Conservation (phyloP, 2,888 invertebrate species). For the Halictus quadricinctus region DNA sequence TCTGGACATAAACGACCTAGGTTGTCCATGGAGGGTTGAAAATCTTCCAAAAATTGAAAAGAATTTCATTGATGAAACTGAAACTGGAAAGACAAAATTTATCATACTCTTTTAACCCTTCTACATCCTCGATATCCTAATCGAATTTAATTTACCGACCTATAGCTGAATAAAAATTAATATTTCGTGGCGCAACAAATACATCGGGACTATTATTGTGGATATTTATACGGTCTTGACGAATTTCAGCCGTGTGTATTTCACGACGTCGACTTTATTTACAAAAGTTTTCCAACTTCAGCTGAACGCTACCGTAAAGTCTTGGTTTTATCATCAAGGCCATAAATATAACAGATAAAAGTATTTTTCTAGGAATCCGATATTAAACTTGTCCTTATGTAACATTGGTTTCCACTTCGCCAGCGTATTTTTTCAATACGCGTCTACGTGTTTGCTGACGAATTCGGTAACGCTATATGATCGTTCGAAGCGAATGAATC, state of each 20-base stretch:
- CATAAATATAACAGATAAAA: background rate
- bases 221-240: background rate
- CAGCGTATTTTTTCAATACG: background rate
- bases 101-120: too few relatives aligned
- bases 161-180: too few relatives aligned
- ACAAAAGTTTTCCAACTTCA: background rate
- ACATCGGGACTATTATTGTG: too few relatives aligned
- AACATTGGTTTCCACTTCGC: background rate
- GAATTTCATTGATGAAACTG: too few relatives aligned
- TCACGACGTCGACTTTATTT: background rate
- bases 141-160: too few relatives aligned
- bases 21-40: too few relatives aligned
- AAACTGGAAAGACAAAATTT: too few relatives aligned
- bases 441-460: background rate
- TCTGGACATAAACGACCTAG: too few relatives aligned
- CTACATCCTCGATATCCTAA: too few relatives aligned
- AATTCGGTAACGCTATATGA: slow-evolving; percentile 18
- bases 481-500: background rate
- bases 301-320: too few relatives aligned
- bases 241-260: background rate
- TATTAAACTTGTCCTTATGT: background rate
- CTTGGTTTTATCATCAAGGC: background rate
- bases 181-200: too few relatives aligned
- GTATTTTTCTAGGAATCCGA: background rate
- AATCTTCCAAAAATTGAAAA: too few relatives aligned